Base-by-base conservation (phyloP, 2,113 vertebrate species). In the Sylvia atricapilla region DNA sequence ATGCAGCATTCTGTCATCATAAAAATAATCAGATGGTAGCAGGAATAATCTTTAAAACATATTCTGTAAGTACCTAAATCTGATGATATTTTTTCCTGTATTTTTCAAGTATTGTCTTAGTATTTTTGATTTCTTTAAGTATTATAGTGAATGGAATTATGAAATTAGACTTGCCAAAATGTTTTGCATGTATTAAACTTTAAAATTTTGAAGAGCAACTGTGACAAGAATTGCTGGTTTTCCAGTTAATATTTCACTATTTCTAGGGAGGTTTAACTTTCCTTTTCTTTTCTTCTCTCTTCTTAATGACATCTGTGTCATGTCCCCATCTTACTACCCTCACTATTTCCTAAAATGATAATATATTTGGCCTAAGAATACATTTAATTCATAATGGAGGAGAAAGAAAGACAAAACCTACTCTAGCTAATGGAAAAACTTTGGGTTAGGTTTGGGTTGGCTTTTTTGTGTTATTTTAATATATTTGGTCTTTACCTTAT, bases 101-200 rank as follows among this genome's bases (percentile, higher is more conserved):
- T 30, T 2, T 4, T 6, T 19, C 2, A 1, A 39, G 9, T 60
- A 30, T 27, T 66, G 1, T 39, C 9, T 21, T 49, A 27, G 4
- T 3, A 33, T 66, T 78, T 70, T 73, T 75, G 0, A 28, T 35
- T 58, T 44, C 28, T 63, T 3, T 39, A n/a, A 23, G 5, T 69
- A 28, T n/a, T 77, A 31, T 2, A 60, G 20, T 53, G 15, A 30
- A 52, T 22, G 41, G 14, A 73, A 74, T 44, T 27, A 44, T 49
- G 19, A 67, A 4, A 52, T 10, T 69, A 70, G 24, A 47, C 7
- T 72, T 76, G 8, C 10, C 13, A 28, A 69, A 69, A 84, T 0
- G 0, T 55, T 53, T 78, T 59, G 1, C 12, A 33, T 46, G 11
- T 47, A 7, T 30, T 15, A 39, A 15, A 13, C 14, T 49, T 69